These are phyloP conservation scores for Cryptocephalus moraei DNA, from an alignment of 2,888 invertebrate genomes.

Conservation along the genomic window DNA sequence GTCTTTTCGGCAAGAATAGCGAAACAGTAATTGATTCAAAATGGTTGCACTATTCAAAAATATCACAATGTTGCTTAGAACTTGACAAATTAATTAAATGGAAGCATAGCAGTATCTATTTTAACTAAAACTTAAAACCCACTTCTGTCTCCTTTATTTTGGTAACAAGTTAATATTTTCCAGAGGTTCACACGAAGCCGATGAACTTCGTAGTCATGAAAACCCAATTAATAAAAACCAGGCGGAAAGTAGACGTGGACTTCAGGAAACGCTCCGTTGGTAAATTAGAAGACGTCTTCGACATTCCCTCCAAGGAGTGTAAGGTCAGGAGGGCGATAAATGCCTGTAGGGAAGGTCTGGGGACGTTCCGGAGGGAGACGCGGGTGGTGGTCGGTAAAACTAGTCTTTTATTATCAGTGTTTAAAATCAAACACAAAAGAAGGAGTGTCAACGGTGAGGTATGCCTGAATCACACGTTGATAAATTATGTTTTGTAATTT, in stretches of 20 bases:
- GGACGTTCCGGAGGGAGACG: conserved; percentile 16
- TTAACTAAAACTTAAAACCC: no score
- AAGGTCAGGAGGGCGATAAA: conserved; percentile 14
- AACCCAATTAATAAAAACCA: conserved; percentile 18
- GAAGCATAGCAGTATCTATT: no score
- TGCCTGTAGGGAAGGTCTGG: conserved; percentile 10
- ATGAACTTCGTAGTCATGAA: conserved; percentile 20
- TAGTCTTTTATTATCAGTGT: conserved; percentile 25
- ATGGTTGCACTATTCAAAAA: no score
- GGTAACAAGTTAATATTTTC: no score
- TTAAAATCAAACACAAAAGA: conserved; percentile 17
- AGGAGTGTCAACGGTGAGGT: neutral
- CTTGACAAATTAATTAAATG: no score
- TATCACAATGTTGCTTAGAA: no score
- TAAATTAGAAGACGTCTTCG: conserved; percentile 17
- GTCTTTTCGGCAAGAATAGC: no score
- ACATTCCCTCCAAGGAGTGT: conserved; percentile 16
- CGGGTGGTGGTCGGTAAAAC: conserved; percentile 27
- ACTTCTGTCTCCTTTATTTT: no score
- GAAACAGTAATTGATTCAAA: no score
- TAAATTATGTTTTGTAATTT: conserved; percentile 26
- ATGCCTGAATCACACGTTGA: conserved; percentile 27
- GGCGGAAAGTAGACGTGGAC: conserved; percentile 16
- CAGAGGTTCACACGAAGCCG: no score
- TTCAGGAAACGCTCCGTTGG: conserved; percentile 1